Conservation (phyloP, 2,888 invertebrate species). For the Melitaea athalia region DNA sequence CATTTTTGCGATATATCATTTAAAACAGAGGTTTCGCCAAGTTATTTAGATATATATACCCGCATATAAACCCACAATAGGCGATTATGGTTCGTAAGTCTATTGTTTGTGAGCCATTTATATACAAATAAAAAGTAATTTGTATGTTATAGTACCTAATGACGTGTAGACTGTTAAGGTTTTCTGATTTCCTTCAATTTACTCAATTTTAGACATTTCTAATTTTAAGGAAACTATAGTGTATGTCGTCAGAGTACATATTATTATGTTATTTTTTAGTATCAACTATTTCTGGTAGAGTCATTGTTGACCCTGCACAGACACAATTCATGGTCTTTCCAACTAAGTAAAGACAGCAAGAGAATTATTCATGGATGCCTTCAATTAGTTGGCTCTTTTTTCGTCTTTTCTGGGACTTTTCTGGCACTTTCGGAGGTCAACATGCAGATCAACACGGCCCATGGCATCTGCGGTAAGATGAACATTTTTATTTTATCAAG, state of each 20-base stretch:
- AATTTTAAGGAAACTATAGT: background rate
- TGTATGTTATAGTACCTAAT: too few relatives aligned
- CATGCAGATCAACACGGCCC: constrained; percentile 62
- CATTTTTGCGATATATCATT: too few relatives aligned
- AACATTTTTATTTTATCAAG: constrained; percentile 12
- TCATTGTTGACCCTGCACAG: constrained; percentile 72
- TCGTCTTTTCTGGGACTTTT: constrained; percentile 78
- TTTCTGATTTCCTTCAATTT: too few relatives aligned
- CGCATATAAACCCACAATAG: too few relatives aligned
- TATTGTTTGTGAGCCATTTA: too few relatives aligned
- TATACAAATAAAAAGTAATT: too few relatives aligned
- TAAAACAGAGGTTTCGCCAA: too few relatives aligned
- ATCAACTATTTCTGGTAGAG: constrained; percentile 77
- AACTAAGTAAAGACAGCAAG: constrained; percentile 66
- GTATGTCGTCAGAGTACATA: background rate
- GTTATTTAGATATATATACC: too few relatives aligned
- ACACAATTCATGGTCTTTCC: constrained; percentile 77
- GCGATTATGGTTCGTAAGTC: too few relatives aligned
- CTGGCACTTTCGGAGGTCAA: constrained; percentile 66
- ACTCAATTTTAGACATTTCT: too few relatives aligned
- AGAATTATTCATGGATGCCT: constrained; percentile 78
- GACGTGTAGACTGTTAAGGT: too few relatives aligned
- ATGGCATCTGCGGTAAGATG: constrained; percentile 74
- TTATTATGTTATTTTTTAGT: constrained; percentile 52
- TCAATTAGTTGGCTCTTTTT: constrained; percentile 74